These are phyloP conservation scores for Sepiola atlantica DNA, from an alignment of 2,888 invertebrate genomes.

Conservation along the genomic window DNA sequence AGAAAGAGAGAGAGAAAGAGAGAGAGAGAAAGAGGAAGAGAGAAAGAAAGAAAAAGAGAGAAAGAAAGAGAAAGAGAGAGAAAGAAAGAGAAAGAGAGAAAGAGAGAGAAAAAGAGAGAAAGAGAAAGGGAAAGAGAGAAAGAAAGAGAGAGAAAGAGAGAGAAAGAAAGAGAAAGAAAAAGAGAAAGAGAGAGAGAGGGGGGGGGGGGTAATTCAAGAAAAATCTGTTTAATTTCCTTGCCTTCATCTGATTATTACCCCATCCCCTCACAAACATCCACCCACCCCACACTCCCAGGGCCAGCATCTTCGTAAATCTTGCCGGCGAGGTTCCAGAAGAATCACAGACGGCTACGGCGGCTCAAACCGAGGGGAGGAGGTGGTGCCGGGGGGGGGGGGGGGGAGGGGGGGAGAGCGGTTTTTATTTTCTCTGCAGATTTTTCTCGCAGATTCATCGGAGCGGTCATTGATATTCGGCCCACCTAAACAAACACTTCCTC, in stretches of 20 bases:
- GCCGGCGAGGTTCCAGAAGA: not conserved
- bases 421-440: too few species aligned
- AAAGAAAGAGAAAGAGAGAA: not conserved
- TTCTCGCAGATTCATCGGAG: not conserved
- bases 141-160: not conserved
- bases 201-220: too few species aligned
- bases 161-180: not conserved
- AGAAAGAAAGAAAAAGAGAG: not conserved
- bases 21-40: not conserved
- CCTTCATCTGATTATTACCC: not conserved
- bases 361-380: not conserved
- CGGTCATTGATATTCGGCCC: not conserved
- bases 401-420: too few species aligned
- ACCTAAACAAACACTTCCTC: not conserved
- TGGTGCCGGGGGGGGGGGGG: not conserved
- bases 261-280: not conserved
- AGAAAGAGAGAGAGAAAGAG: not conserved
- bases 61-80: too few species aligned
- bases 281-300: too few species aligned
- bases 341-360: not conserved
- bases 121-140: too few species aligned
- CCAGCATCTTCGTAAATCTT: not conserved
- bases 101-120: too few species aligned
- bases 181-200: not conserved
- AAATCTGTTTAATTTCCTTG: not conserved